Conservation (phyloP, 2,113 vertebrate genomes). For the Chunga burmeisteri region DNA sequence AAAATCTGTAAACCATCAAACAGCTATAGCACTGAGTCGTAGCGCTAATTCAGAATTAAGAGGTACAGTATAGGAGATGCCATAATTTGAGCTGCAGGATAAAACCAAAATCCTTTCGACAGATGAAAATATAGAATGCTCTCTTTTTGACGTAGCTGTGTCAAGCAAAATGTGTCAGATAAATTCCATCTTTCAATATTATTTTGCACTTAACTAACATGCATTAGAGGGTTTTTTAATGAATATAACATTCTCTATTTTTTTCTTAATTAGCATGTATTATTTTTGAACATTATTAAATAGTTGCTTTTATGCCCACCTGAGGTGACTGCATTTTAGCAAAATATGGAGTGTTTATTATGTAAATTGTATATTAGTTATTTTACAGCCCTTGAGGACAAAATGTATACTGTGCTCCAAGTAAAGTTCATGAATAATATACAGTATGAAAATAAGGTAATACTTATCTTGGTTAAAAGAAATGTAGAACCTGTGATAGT, state of each 20-base stretch:
- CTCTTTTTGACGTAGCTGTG: neutral
- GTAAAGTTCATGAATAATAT: neutral
- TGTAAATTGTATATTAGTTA: neutral
- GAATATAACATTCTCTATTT: neutral
- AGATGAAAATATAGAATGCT: neutral
- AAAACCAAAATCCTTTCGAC: conserved; percentile 1
- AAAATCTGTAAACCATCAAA: neutral
- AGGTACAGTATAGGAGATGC: neutral
- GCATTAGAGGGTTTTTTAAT: neutral
- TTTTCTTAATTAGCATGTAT: neutral
- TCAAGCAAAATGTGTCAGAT: conserved; percentile 16
- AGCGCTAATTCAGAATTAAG: neutral
- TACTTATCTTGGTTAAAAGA: neutral
- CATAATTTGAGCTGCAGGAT: neutral
- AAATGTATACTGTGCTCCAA: neutral
- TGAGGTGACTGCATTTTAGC: neutral
- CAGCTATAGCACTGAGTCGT: neutral
- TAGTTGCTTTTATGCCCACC: neutral
- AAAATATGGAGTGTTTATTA: neutral
- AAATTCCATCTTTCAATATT: conserved; percentile 17
- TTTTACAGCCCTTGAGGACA: neutral
- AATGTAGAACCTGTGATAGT: neutral
- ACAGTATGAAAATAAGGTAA: neutral
- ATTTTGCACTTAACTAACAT: neutral
- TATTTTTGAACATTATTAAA: neutral